These are phyloP conservation scores for Forbesichthys agassizii DNA, from an alignment of 2,113 vertebrate species.

Conservation along the genomic window DNA sequence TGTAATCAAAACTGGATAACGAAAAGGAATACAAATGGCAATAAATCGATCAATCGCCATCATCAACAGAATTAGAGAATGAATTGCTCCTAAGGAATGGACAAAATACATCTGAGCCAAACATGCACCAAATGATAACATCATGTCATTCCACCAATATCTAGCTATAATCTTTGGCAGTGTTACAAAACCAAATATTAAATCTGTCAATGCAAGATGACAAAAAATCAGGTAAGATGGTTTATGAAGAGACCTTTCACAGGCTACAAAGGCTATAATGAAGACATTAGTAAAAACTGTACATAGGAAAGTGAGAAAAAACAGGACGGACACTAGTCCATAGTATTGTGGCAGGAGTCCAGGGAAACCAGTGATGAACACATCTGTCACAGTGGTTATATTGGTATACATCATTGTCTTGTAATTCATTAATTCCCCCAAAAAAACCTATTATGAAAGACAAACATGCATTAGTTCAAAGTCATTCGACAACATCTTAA, in stretches of 20 bases:
- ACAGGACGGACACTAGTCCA: neutral
- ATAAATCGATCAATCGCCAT: conserved; percentile 73
- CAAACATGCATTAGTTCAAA: no score
- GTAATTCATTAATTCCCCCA: neutral
- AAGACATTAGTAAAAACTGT: conserved; percentile 36
- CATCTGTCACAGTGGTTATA: neutral
- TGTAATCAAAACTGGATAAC: conserved; percentile 58
- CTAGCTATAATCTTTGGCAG: conserved; percentile 34
- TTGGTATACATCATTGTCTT: neutral
- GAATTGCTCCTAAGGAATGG: conserved; percentile 60
- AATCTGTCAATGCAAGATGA: conserved; percentile 42
- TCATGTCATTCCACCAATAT: conserved; percentile 24
- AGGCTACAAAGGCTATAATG: conserved; percentile 26
- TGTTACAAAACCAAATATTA: conserved; percentile 34
- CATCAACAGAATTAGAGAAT: conserved; percentile 64
- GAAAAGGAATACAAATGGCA: conserved; percentile 63
- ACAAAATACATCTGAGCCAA: conserved; percentile 72
- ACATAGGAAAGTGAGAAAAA: conserved; percentile 34
- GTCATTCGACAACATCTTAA: no score
- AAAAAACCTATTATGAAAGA: no score
- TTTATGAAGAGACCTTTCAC: conserved; percentile 45
- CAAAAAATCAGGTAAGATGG: conserved; percentile 47
- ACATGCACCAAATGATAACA: conserved; percentile 30
- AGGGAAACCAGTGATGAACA: conserved; percentile 37
- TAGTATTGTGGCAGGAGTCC: conserved; percentile 32